phyloP scores from a whole-genome alignment of 2,797 vertebrate genomes.

The Gambusia yucatana region DNA sequence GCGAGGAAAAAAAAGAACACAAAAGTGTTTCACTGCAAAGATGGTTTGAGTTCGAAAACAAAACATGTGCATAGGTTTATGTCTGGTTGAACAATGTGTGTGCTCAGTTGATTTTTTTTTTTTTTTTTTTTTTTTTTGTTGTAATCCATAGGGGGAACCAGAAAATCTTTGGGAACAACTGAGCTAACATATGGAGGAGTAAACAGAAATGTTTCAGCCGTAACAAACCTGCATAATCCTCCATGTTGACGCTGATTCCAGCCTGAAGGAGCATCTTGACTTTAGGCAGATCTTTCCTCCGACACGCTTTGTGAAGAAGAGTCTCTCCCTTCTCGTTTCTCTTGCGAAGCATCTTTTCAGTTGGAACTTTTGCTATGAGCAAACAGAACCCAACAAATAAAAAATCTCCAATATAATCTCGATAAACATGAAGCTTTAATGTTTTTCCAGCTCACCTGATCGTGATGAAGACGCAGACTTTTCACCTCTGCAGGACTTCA shows the following conservation, averaged over 20 bases:
- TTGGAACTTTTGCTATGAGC: constrained; percentile 30
- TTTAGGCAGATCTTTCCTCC: constrained; percentile 73
- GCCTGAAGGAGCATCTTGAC: constrained; percentile 81
- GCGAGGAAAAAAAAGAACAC: too few relatives aligned
- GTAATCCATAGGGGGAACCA: too few relatives aligned
- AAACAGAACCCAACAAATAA: not conserved
- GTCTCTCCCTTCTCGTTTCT: constrained; percentile 81
- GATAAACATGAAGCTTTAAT: too few relatives aligned
- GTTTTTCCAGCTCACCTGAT: constrained; percentile 36
- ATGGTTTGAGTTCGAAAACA: too few relatives aligned
- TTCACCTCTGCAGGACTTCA: not conserved
- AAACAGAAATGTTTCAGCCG: not conserved
- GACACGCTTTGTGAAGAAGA: constrained; percentile 80
- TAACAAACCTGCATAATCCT: constrained; percentile 86
- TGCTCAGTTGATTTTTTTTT: too few relatives aligned
- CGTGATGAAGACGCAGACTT: constrained; percentile 11
- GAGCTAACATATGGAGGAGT: not conserved
- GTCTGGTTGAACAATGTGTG: too few relatives aligned
- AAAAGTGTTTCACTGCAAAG: too few relatives aligned
- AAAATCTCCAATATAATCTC: not conserved
- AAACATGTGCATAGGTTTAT: too few relatives aligned
- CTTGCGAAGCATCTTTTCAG: constrained; percentile 44
- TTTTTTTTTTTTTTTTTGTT: too few relatives aligned
- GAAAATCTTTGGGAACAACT: too few relatives aligned
- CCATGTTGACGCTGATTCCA: constrained; percentile 82